phyloP scores from a whole-genome alignment of 2,797 vertebrate species.

The Sebastes glaucus region DNA sequence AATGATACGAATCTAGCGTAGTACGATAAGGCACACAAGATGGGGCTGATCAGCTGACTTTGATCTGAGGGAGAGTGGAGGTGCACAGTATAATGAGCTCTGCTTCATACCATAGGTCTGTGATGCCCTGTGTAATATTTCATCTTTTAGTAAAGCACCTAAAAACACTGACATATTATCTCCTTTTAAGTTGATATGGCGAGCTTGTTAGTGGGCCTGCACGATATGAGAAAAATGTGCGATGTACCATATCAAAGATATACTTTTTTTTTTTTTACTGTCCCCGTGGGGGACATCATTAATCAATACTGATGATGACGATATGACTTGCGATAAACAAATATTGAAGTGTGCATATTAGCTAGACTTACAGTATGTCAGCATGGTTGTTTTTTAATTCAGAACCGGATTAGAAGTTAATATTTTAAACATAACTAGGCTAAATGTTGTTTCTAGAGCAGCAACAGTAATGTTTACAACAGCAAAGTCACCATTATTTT shows the following conservation, averaged over 20 bases:
- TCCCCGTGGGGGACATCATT: too few relatives aligned
- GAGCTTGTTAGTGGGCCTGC: background rate
- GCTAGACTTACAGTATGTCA: too few relatives aligned
- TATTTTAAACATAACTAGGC: background rate
- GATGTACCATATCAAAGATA: too few relatives aligned
- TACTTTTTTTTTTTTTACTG: too few relatives aligned
- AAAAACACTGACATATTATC: background rate
- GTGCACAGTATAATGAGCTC: background rate
- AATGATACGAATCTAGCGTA: constrained; percentile 1
- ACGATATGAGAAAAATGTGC: too few relatives aligned
- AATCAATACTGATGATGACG: too few relatives aligned
- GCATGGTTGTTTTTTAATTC: too few relatives aligned
- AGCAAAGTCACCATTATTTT: too few relatives aligned
- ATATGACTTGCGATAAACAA: too few relatives aligned
- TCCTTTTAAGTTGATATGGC: background rate
- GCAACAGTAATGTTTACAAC: too few relatives aligned
- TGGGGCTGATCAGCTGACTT: background rate
- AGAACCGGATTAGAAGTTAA: background rate
- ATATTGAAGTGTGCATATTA: too few relatives aligned
- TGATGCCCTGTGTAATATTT: background rate
- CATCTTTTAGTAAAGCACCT: background rate
- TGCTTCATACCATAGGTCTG: background rate
- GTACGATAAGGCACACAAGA: background rate
- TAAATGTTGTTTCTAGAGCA: too few relatives aligned
- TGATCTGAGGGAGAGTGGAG: background rate